These are phyloP conservation scores for Rostratula benghalensis DNA, from an alignment of 2,113 vertebrate genomes.

Conservation along the genomic window DNA sequence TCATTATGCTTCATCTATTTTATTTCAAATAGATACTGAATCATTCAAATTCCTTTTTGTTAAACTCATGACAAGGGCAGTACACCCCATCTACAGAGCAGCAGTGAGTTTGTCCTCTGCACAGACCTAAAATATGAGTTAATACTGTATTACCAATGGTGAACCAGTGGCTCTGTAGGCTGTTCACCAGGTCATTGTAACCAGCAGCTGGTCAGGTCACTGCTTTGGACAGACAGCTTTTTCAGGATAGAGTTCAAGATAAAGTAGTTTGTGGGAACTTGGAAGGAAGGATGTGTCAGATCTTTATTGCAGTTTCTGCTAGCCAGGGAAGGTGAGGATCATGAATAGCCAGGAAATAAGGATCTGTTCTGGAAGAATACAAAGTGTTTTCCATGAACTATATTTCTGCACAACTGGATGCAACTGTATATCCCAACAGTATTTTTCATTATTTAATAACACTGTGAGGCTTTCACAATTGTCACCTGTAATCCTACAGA, in stretches of 20 bases:
- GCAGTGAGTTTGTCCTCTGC: neutral
- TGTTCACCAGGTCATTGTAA: neutral
- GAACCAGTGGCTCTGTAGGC: neutral
- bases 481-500: neutral
- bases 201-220: neutral
- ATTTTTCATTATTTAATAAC: neutral
- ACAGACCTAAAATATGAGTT: neutral
- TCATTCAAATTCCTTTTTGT: neutral
- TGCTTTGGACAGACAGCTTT: neutral
- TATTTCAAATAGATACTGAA: neutral
- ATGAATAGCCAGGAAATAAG: neutral
- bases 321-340: neutral
- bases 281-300: neutral
- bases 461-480: neutral
- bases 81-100: neutral
- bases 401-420: neutral
- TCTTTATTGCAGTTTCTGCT: neutral
- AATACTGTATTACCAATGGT: neutral
- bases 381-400: neutral
- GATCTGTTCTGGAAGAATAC: neutral
- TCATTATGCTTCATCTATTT: neutral
- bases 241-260: neutral
- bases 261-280: neutral
- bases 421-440: neutral
- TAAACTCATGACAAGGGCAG: neutral